Evolutionary conservation across 2,797 vertebrate species (phyloP).

Genomic region (Hapalemur alaotrensis): DNA sequence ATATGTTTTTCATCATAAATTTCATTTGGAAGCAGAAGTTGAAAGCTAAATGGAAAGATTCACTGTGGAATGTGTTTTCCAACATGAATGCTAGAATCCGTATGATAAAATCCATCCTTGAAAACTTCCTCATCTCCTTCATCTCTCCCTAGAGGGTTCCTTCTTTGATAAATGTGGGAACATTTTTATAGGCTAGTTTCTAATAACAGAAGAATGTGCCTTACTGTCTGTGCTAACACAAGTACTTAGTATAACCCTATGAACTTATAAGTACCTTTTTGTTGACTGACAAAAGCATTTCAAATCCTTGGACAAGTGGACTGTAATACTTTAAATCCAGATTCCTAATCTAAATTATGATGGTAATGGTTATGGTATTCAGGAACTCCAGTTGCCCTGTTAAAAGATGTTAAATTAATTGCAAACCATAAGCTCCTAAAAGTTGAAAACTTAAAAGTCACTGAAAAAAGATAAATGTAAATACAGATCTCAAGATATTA

Average conservation of each 20-base stretch:
- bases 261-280: neutral
- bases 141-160: neutral
- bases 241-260: neutral
- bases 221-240: neutral
- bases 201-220: conserved; percentile 21
- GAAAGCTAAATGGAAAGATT: neutral
- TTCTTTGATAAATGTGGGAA: conserved; percentile 56
- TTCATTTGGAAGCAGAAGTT: neutral
- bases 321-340: neutral
- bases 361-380: neutral
- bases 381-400: neutral
- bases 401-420: conserved; percentile 17
- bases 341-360: neutral
- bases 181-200: neutral
- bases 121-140: neutral
- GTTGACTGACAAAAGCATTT: neutral
- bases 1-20: neutral
- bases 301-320: neutral
- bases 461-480: neutral
- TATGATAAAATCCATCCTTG: conserved; percentile 31
- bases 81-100: neutral
- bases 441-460: neutral
- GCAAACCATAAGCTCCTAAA: neutral
- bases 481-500: neutral
- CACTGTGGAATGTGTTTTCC: neutral